phyloP scores from a whole-genome alignment of 2,888 invertebrate genomes.

The Asteroscopus sphinx region DNA sequence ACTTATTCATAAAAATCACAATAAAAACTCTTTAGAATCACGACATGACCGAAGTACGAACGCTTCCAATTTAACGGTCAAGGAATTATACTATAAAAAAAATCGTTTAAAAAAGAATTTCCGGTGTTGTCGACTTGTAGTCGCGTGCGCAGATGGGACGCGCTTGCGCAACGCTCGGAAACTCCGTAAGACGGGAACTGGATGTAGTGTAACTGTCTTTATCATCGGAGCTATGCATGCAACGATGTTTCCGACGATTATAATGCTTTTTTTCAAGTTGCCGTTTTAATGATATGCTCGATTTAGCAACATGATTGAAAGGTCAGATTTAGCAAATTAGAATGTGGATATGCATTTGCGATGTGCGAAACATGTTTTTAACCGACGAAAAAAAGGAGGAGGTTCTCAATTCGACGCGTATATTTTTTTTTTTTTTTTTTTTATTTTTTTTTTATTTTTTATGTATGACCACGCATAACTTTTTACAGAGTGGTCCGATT shows the following conservation, averaged over 20 bases:
- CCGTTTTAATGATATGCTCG: slow-evolving; percentile 32
- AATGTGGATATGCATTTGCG: slow-evolving; percentile 3
- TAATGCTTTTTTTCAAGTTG: slow-evolving; percentile 52
- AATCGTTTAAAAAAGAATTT: slow-evolving; percentile 53
- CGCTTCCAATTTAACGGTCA: slow-evolving; percentile 60
- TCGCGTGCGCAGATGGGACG: slow-evolving; percentile 71
- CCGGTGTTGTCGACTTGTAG: slow-evolving; percentile 67
- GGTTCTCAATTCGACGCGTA: too few relatives aligned
- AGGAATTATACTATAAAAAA: slow-evolving; percentile 41
- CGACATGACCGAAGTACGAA: slow-evolving; percentile 40
- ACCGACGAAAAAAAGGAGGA: too few relatives aligned
- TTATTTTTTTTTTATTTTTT: too few relatives aligned
- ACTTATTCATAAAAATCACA: slow-evolving; percentile 56
- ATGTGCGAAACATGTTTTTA: neutral
- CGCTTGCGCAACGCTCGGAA: slow-evolving; percentile 74
- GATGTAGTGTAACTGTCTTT: slow-evolving; percentile 69
- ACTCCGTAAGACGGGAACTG: slow-evolving; percentile 73
- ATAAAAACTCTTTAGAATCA: slow-evolving; percentile 57
- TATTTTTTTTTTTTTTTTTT: too few relatives aligned
- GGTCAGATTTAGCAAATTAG: slow-evolving; percentile 9
- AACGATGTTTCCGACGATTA: slow-evolving; percentile 70
- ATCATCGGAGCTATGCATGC: slow-evolving; percentile 65
- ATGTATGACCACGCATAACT: too few relatives aligned
- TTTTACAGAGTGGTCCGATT: too few relatives aligned
- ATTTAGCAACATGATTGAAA: slow-evolving; percentile 34